Percentiles rank a stretch among this genome's conserved stretches.
Conservation (phyloP, 2,797 vertebrate genomes). For the Syngnathus acus region DNA sequence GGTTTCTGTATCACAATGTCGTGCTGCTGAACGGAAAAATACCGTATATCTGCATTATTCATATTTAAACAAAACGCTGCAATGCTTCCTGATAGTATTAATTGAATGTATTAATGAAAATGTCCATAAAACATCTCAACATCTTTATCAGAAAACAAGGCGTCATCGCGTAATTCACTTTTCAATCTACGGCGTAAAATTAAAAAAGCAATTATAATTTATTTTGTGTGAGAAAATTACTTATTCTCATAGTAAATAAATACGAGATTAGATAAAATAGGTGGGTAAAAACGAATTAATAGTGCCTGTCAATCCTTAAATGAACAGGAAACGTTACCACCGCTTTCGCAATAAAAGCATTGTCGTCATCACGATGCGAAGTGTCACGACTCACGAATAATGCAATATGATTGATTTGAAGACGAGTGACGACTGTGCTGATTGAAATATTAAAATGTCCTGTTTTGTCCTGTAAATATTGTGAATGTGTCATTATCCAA, state of each 20-base stretch:
- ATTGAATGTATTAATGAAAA: neutral
- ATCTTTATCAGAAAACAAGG: neutral
- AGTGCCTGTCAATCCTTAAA: neutral
- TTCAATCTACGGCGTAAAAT: neutral
- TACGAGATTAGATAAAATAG: neutral
- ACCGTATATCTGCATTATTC: constrained; percentile 10
- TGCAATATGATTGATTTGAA: no score
- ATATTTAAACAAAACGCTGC: neutral
- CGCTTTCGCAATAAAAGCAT: neutral
- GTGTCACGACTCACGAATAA: neutral
- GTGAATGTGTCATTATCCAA: neutral
- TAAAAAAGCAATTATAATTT: neutral
- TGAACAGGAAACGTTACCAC: neutral
- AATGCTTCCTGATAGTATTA: neutral
- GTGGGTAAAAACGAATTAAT: neutral
- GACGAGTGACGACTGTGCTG: neutral
- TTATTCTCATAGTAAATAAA: neutral
- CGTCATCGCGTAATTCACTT: neutral
- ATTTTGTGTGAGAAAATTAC: neutral
- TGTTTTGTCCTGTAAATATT: neutral
- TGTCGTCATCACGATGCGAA: no score
- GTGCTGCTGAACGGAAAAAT: constrained; percentile 3
- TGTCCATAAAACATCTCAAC: neutral
- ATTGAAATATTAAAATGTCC: neutral
- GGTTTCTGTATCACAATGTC: constrained; percentile 44